Conservation (phyloP, 2,888 invertebrate genomes). For the Phalera bucephala region DNA sequence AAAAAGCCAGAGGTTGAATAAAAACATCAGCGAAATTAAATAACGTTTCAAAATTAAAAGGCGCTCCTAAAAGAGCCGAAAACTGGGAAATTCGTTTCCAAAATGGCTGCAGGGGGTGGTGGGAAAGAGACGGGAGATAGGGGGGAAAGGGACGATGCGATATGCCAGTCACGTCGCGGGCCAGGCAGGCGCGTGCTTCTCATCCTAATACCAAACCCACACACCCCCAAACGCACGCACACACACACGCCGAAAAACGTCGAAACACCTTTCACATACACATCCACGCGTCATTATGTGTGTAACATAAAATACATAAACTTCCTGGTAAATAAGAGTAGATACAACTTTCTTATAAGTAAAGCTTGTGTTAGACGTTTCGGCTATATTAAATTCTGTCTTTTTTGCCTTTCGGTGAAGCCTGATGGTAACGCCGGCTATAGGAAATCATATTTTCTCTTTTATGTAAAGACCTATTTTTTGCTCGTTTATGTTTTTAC, state of each 20-base stretch:
- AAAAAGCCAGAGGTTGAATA: slow-evolving; percentile 28
- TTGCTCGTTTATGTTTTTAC: slow-evolving; percentile 31
- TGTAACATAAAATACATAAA: slow-evolving; percentile 53
- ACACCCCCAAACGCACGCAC: slow-evolving; percentile 57
- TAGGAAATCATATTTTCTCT: slow-evolving; percentile 66
- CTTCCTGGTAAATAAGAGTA: slow-evolving; percentile 79
- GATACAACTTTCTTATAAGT: slow-evolving; percentile 70
- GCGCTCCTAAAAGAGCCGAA: slow-evolving; percentile 70
- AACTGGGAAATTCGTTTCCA: slow-evolving; percentile 76
- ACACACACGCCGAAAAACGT: slow-evolving; percentile 42
- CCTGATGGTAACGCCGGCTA: slow-evolving; percentile 59
- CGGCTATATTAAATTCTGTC: slow-evolving; percentile 78
- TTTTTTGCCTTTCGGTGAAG: slow-evolving; percentile 55
- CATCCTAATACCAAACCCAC: slow-evolving; percentile 78
- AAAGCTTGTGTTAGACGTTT: slow-evolving; percentile 58
- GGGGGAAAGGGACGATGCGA: slow-evolving; percentile 78
- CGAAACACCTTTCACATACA: slow-evolving; percentile 56
- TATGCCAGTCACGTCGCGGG: slow-evolving; percentile 81
- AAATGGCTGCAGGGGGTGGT: slow-evolving; percentile 76
- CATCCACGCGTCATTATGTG: slow-evolving; percentile 16
- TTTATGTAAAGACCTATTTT: slow-evolving; percentile 12
- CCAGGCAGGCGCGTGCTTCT: slow-evolving; percentile 78
- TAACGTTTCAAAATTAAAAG: slow-evolving; percentile 75
- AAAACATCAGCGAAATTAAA: slow-evolving; percentile 59
- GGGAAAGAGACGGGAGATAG: slow-evolving; percentile 66